phyloP scores from a whole-genome alignment of 37 sponge, comb jelly and placozoan species.

The Beroe forskalii region DNA sequence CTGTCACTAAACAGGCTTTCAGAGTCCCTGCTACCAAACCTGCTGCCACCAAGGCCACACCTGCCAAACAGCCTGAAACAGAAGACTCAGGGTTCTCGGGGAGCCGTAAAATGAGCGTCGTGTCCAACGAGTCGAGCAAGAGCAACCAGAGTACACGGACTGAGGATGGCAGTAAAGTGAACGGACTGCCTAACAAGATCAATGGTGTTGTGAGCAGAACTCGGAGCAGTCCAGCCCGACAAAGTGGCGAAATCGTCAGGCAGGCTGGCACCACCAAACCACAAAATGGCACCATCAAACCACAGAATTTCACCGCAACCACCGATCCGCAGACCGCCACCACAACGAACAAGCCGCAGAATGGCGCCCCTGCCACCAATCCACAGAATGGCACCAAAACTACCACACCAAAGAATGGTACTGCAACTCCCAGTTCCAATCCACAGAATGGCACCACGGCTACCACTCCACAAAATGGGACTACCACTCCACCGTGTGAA shows the following conservation, averaged over 20 bases:
- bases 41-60: background rate
- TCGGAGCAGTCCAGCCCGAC: background rate
- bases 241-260: background rate
- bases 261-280: background rate
- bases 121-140: slow-evolving; percentile 6
- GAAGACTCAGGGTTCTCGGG: slow-evolving; percentile 62
- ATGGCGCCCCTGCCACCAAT: too few species aligned
- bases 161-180: background rate
- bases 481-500: background rate
- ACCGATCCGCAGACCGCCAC: background rate
- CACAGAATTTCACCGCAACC: background rate
- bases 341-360: too few species aligned
- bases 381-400: background rate
- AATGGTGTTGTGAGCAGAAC: background rate
- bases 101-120: slow-evolving; percentile 36
- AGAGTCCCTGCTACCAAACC: background rate
- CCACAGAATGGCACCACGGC: too few species aligned
- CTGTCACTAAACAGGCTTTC: slow-evolving; percentile 35
- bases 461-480: background rate
- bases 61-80: background rate
- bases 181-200: background rate
- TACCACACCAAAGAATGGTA: background rate
- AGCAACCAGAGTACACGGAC: background rate
- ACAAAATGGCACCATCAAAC: background rate
- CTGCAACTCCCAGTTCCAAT: background rate